Percentiles rank a stretch among this genome's conserved stretches.
These are phyloP conservation scores for Atlantisia rogersi DNA, from an alignment of 2,113 vertebrate genomes.

Conservation along the genomic window DNA sequence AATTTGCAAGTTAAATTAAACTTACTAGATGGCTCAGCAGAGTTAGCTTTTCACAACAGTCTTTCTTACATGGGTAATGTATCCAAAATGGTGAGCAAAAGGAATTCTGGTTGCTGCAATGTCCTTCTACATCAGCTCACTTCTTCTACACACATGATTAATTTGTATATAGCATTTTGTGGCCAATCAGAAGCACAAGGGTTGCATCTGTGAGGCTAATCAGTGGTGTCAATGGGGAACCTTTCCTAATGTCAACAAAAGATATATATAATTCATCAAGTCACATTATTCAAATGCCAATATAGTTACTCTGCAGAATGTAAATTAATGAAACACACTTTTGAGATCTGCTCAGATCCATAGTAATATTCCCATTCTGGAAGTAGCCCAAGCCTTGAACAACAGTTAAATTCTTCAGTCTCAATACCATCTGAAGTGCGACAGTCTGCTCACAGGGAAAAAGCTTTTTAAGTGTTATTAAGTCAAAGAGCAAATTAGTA, in stretches of 20 bases:
- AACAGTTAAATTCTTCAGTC: not conserved
- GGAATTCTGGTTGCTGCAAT: not conserved
- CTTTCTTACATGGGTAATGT: not conserved
- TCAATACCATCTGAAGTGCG: not conserved
- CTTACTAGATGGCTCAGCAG: not conserved
- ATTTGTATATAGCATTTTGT: not conserved
- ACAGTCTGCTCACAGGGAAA: not conserved
- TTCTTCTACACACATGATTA: not conserved
- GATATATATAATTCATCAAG: not conserved
- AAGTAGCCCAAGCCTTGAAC: not conserved
- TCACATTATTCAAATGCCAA: not conserved
- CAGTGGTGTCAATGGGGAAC: not conserved
- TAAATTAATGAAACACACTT: not conserved
- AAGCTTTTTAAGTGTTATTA: not conserved
- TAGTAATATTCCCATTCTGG: not conserved
- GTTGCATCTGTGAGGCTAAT: not conserved
- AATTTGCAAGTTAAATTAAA: not conserved
- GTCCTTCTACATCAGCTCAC: not conserved
- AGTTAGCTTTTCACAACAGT: not conserved
- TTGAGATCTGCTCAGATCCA: not conserved
- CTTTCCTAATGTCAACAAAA: not conserved
- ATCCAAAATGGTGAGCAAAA: not conserved
- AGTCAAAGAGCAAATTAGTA: not conserved
- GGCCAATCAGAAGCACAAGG: not conserved
- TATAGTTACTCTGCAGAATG: not conserved